Conservation (phyloP, 2,113 vertebrate species). For the Lophochroa leadbeateri region DNA sequence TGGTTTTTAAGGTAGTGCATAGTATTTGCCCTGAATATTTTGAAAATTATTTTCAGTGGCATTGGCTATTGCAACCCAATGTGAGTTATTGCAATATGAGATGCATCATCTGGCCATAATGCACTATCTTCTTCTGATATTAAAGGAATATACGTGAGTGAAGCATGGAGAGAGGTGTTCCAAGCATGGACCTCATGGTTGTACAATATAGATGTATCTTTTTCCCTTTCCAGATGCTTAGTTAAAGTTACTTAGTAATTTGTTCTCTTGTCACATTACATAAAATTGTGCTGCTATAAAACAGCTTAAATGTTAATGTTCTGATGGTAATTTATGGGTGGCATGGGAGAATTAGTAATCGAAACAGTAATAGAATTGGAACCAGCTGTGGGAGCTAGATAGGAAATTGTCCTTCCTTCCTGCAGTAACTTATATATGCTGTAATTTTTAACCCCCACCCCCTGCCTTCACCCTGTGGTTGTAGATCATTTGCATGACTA, state of each 20-base stretch:
- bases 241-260: conserved; percentile 17
- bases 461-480: neutral
- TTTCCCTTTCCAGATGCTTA: conserved; percentile 2
- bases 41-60: neutral
- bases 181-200: neutral
- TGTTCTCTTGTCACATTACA: conserved; percentile 57
- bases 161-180: neutral
- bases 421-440: conserved; percentile 63
- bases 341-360: conserved; percentile 71
- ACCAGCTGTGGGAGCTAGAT: conserved; percentile 72
- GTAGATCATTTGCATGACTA: conserved; percentile 11
- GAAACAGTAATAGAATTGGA: conserved; percentile 72
- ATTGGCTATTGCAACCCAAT: neutral
- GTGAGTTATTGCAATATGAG: neutral
- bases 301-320: conserved; percentile 51
- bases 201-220: neutral
- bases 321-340: conserved; percentile 71
- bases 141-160: neutral
- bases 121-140: neutral
- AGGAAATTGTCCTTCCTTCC: conserved; percentile 77
- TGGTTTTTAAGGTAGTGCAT: neutral
- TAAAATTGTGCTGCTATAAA: conserved; percentile 48
- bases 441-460: conserved; percentile 44
- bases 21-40: neutral
- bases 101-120: neutral